Percentiles rank a stretch among this genome's conserved stretches.
These are phyloP conservation scores for Sitobion miscanthi DNA, from an alignment of 1,140 invertebrate genomes.

Conservation along the genomic window DNA sequence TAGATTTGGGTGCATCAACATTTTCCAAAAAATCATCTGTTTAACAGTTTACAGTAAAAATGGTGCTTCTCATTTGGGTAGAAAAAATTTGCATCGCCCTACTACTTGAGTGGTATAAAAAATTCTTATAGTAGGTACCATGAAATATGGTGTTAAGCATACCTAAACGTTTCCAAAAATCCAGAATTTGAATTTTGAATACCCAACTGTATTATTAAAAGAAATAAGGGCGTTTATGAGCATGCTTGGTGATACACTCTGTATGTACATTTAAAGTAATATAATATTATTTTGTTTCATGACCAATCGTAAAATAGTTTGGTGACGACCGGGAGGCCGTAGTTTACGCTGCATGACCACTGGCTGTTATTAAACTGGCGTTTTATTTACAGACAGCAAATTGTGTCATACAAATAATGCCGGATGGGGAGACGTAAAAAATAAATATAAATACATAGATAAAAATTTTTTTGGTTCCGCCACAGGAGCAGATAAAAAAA, in stretches of 20 bases:
- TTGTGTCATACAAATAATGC: too few relatives aligned
- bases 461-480: not conserved
- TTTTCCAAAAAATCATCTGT: not conserved
- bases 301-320: not conserved
- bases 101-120: not conserved
- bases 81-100: not conserved
- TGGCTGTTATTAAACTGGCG: not conserved
- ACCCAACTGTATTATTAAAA: not conserved
- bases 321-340: not conserved
- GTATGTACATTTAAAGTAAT: not conserved
- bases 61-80: not conserved
- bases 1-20: not conserved
- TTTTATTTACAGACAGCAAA: not conserved
- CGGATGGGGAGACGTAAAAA: not conserved
- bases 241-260: not conserved
- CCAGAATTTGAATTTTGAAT: not conserved
- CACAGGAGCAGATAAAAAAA: not conserved
- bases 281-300: not conserved
- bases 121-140: not conserved
- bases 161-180: too few relatives aligned
- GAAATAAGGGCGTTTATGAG: not conserved
- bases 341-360: not conserved
- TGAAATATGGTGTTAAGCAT: too few relatives aligned
- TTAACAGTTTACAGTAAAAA: not conserved
- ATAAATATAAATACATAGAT: not conserved